Evolutionary conservation across 2,888 invertebrate species (phyloP).

Genomic region (Rhimphoctona megacephalus): DNA sequence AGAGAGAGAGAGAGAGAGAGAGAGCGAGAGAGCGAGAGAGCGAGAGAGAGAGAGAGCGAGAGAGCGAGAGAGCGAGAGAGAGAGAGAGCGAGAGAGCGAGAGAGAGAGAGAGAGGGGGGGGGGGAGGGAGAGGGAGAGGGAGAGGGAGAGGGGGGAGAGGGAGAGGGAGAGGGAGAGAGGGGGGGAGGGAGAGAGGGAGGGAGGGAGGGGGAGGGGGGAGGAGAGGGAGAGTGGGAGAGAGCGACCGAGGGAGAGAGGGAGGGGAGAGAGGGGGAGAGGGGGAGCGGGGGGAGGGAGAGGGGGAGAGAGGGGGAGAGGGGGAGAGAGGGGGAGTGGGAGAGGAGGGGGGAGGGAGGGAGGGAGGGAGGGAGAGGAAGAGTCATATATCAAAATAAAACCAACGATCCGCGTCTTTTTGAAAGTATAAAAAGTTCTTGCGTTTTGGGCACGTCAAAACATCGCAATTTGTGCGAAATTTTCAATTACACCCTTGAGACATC

Average conservation of each 20-base stretch:
- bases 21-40: too few species aligned
- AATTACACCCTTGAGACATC: neutral
- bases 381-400: neutral
- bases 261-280: neutral
- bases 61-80: neutral
- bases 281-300: neutral
- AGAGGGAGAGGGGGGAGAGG: neutral
- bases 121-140: neutral
- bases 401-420: neutral
- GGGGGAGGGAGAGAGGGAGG: too few species aligned
- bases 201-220: neutral
- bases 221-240: neutral
- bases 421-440: neutral
- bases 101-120: too few species aligned
- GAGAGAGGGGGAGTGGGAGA: neutral
- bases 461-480: slow-evolving; percentile 17
- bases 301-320: too few species aligned
- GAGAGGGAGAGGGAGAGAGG: too few species aligned
- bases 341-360: too few species aligned
- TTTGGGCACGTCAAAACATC: slow-evolving; percentile 12
- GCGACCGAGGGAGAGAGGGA: too few species aligned
- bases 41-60: neutral
- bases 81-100: too few species aligned
- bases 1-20: neutral
- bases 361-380: neutral